Evolutionary conservation across 2,113 vertebrate species (phyloP).

Genomic region (Vicugna pacos): DNA sequence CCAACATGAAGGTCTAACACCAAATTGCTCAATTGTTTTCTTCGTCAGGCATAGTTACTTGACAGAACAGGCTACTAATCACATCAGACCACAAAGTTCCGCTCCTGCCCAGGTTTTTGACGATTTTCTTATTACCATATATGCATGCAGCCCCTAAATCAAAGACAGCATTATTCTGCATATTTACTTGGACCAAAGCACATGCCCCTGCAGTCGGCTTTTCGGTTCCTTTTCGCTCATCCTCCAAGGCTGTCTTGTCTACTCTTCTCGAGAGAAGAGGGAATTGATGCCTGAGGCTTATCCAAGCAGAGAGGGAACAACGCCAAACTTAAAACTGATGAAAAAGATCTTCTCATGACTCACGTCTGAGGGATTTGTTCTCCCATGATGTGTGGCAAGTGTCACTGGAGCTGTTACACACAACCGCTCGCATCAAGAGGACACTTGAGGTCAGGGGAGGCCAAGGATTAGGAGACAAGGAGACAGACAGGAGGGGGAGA

Average conservation of each 20-base stretch:
- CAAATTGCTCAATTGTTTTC: slow-evolving; percentile 35
- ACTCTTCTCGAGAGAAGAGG: background rate
- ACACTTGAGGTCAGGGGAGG: background rate
- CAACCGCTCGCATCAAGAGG: background rate
- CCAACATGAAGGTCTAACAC: slow-evolving; percentile 14
- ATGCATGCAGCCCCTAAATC: background rate
- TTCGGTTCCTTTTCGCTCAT: background rate
- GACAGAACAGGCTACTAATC: slow-evolving; percentile 7
- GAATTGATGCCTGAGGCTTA: background rate
- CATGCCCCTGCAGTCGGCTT: background rate
- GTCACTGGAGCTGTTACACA: background rate
- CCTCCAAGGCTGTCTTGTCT: background rate
- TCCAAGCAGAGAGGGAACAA: background rate
- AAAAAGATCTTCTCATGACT: background rate
- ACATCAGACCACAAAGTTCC: background rate
- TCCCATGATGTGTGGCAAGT: background rate
- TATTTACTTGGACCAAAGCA: background rate
- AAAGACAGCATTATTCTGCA: background rate
- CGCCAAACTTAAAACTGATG: background rate
- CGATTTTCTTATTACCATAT: background rate
- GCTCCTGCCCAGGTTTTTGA: background rate
- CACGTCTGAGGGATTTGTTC: background rate
- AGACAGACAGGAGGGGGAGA: background rate
- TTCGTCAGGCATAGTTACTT: slow-evolving; percentile 9
- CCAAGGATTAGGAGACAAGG: background rate